phyloP scores from a whole-genome alignment of 2,113 vertebrate species.

The Mesocricetus auratus region DNA sequence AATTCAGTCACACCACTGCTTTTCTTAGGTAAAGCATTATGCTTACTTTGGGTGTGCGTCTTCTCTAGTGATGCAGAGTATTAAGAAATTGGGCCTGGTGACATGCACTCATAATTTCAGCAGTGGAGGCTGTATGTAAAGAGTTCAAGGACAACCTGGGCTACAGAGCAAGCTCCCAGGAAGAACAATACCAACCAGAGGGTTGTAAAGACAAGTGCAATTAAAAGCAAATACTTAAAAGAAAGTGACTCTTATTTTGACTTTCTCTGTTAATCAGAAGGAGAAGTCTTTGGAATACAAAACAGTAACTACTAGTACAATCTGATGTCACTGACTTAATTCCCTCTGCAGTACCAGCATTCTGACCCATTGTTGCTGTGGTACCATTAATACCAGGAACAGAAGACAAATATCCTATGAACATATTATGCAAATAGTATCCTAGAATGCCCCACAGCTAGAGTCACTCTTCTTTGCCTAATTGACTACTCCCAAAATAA shows the following conservation, averaged over 20 bases:
- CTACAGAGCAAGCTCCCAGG: not conserved
- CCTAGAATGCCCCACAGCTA: not conserved
- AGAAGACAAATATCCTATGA: not conserved
- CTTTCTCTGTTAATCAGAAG: not conserved
- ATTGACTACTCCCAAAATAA: not conserved
- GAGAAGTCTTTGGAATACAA: not conserved
- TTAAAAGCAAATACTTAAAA: not conserved
- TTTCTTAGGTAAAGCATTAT: not conserved
- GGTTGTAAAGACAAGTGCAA: not conserved
- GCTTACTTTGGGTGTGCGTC: not conserved
- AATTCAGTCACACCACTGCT: not conserved
- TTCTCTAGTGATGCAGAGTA: not conserved
- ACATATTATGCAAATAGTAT: not conserved
- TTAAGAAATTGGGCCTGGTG: not conserved
- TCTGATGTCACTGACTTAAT: not conserved
- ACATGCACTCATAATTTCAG: not conserved
- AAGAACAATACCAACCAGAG: not conserved
- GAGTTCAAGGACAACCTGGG: not conserved
- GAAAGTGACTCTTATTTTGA: not conserved
- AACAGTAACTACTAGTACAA: not conserved
- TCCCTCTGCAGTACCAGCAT: not conserved
- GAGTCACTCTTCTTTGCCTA: not conserved
- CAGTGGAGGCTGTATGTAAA: not conserved
- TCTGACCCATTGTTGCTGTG: not conserved
- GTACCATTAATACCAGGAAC: not conserved